phyloP scores from a whole-genome alignment of 2,888 invertebrate genomes.

The Drosophila cognata region DNA sequence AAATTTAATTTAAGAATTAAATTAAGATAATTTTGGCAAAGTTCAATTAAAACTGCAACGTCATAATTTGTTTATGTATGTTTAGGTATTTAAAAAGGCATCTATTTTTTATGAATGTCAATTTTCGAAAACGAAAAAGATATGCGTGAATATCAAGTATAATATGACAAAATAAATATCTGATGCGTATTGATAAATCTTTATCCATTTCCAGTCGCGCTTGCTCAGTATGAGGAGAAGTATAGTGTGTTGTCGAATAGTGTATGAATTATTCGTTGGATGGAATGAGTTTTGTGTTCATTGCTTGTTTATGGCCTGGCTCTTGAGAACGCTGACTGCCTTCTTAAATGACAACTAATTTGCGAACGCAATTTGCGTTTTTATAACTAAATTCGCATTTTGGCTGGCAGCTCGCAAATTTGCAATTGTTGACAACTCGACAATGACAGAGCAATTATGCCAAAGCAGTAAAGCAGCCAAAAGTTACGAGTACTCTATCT shows the following conservation, averaged over 20 bases:
- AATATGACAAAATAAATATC: neutral
- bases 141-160: neutral
- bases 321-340: constrained; percentile 48
- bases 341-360: constrained; percentile 80
- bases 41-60: neutral
- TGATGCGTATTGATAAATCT: neutral
- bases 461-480: constrained; percentile 73
- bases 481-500: constrained; percentile 67
- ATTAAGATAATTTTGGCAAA: neutral
- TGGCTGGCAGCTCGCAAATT: constrained; percentile 32
- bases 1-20: neutral
- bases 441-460: constrained; percentile 77
- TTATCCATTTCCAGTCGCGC: neutral
- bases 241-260: constrained; percentile 7
- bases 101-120: neutral
- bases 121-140: neutral
- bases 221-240: neutral
- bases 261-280: constrained; percentile 31
- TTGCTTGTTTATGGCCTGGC: constrained; percentile 48
- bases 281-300: neutral
- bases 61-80: neutral
- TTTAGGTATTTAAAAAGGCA: neutral
- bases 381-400: constrained; percentile 76
- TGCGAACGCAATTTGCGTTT: constrained; percentile 77
- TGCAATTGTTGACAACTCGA: constrained; percentile 67